Percentiles rank a stretch among this genome's conserved stretches.
Conservation (phyloP, 2,888 invertebrate species). For the Biston stratarius region DNA sequence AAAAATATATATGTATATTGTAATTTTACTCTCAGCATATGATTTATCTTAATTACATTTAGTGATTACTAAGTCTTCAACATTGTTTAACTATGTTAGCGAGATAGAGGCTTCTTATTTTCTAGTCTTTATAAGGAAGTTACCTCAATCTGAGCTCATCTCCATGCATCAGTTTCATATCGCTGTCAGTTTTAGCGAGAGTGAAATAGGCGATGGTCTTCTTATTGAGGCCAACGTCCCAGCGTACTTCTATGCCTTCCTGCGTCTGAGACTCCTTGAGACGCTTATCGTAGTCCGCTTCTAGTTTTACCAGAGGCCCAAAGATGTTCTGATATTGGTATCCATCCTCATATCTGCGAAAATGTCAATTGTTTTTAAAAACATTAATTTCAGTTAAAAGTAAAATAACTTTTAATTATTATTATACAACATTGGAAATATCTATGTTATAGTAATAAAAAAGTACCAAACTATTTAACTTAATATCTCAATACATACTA, state of each 20-base stretch:
- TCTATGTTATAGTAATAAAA: too few relatives aligned
- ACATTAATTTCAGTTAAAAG: background rate
- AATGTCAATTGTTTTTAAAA: background rate
- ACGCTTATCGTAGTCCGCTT: slow-evolving; percentile 99
- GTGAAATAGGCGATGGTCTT: slow-evolving; percentile 99
- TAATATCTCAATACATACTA: too few relatives aligned
- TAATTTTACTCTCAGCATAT: too few relatives aligned
- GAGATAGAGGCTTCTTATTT: too few relatives aligned
- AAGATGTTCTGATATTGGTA: slow-evolving; percentile 99
- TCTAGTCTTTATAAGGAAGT: slow-evolving; percentile 19
- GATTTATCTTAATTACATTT: too few relatives aligned
- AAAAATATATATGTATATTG: too few relatives aligned
- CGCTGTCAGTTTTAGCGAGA: slow-evolving; percentile 98
- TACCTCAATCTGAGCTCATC: slow-evolving; percentile 96
- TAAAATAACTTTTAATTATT: too few relatives aligned
- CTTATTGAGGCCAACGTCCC: slow-evolving; percentile 99
- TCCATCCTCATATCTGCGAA: slow-evolving; percentile 96
- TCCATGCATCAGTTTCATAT: slow-evolving; percentile 99
- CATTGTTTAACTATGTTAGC: too few relatives aligned
- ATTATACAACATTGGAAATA: too few relatives aligned
- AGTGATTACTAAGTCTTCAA: too few relatives aligned
- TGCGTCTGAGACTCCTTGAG: slow-evolving; percentile 99
- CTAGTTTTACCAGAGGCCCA: slow-evolving; percentile 97
- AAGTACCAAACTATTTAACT: too few relatives aligned
- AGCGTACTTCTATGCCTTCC: slow-evolving; percentile 98